These are phyloP conservation scores for Drosophila virilis DNA, from an alignment of 1,140 invertebrate genomes.

Conservation along the genomic window DNA sequence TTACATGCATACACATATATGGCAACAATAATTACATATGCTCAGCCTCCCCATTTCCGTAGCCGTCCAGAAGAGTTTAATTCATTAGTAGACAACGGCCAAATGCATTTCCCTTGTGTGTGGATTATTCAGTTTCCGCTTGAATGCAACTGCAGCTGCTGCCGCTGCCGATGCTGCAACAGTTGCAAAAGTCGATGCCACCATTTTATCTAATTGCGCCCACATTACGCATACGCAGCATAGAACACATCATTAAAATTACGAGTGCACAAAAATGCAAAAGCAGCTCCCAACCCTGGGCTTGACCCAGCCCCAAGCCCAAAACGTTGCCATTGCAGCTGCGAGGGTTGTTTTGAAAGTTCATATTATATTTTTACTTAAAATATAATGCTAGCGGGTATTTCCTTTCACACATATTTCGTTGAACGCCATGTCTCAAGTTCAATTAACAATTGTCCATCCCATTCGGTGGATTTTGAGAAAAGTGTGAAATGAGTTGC, in stretches of 20 bases:
- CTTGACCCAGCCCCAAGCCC: neutral
- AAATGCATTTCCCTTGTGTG: conserved; percentile 74
- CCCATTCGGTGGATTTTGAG: no score
- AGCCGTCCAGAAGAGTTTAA: conserved; percentile 75
- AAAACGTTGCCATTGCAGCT: neutral
- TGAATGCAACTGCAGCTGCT: conserved; percentile 70
- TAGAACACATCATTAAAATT: conserved; percentile 77
- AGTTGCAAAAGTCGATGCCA: conserved; percentile 15
- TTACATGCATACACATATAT: conserved; percentile 37
- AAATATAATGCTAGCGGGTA: no score
- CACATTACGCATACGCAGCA: conserved; percentile 71
- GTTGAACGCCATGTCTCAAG: no score
- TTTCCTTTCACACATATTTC: no score
- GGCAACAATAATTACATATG: conserved; percentile 76
- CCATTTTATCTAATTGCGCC: conserved; percentile 79
- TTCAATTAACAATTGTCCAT: no score
- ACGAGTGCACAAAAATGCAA: conserved; percentile 49
- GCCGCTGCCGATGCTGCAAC: conserved; percentile 31
- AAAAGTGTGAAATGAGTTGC: no score
- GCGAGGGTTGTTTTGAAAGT: conserved; percentile 10
- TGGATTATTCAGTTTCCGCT: conserved; percentile 81
- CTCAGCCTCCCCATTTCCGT: conserved; percentile 33
- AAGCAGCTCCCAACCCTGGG: conserved; percentile 4
- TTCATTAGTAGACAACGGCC: conserved; percentile 80
- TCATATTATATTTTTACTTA: neutral